These are phyloP conservation scores for Parus major DNA, from an alignment of 2,113 vertebrate species.

Conservation along the genomic window DNA sequence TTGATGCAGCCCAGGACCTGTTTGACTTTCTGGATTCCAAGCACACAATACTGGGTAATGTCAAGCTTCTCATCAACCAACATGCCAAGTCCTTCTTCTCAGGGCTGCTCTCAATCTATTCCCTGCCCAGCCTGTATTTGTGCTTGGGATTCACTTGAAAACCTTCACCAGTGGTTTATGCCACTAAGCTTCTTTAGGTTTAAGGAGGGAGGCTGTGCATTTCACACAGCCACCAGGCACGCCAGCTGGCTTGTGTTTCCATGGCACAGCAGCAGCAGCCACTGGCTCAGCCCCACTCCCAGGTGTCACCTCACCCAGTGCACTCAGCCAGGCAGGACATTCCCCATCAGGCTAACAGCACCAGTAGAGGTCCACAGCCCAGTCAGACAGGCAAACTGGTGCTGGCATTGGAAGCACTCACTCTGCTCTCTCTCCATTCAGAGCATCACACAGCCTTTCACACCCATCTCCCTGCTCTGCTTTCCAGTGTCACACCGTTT, in stretches of 20 bases:
- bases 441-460: neutral
- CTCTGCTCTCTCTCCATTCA: neutral
- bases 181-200: neutral
- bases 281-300: neutral
- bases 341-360: neutral
- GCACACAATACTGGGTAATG: neutral
- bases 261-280: neutral
- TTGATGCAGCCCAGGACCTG: neutral
- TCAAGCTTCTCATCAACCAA: neutral
- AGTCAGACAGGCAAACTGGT: neutral
- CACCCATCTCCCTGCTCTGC: neutral
- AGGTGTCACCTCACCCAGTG: neutral
- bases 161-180: neutral
- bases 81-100: neutral
- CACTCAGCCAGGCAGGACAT: neutral
- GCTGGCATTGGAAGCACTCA: rapidly evolving
- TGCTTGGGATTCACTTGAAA: neutral
- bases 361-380: neutral
- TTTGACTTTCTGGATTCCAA: neutral
- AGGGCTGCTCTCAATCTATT: neutral
- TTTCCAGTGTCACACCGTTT: neutral
- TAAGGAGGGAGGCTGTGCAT: neutral
- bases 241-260: rapidly evolving
- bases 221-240: rapidly evolving
- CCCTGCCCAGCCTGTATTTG: neutral